Evolutionary conservation across 2,888 invertebrate species (phyloP).

Genomic region (Biston stratarius): DNA sequence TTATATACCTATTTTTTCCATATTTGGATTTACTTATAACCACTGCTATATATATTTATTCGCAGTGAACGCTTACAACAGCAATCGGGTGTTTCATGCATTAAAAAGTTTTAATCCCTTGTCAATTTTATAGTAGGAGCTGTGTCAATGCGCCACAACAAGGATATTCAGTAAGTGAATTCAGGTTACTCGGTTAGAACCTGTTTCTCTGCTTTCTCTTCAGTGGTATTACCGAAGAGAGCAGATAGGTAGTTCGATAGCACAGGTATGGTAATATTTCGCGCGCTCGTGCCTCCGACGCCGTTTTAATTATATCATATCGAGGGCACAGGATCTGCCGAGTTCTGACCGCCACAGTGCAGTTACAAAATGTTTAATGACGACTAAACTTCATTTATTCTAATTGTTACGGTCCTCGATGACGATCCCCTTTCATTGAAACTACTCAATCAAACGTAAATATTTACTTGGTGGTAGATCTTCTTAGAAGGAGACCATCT

Average conservation of each 20-base stretch:
- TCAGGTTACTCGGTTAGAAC: neutral
- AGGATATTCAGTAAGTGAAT: neutral
- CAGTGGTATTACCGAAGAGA: slow-evolving; percentile 25
- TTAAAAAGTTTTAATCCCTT: no score
- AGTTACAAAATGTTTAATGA: neutral
- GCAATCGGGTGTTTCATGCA: no score
- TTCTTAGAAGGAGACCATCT: no score
- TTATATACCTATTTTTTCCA: no score
- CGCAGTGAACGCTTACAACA: no score
- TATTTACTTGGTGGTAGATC: no score
- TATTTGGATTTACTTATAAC: no score
- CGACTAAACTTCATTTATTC: no score
- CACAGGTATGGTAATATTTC: slow-evolving; percentile 77
- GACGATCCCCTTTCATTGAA: neutral
- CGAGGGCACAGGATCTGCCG: slow-evolving; percentile 59
- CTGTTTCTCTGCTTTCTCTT: neutral
- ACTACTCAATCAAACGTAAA: no score
- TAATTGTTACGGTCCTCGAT: neutral
- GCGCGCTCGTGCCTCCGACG: slow-evolving; percentile 71
- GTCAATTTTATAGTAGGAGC: no score
- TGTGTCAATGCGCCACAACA: no score
- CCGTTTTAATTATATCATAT: slow-evolving; percentile 79
- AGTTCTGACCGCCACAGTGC: slow-evolving; percentile 32
- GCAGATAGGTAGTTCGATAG: slow-evolving; percentile 49
- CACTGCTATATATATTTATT: no score